phyloP scores from a whole-genome alignment of 2,888 invertebrate species.

The Drosophila mercatorum region DNA sequence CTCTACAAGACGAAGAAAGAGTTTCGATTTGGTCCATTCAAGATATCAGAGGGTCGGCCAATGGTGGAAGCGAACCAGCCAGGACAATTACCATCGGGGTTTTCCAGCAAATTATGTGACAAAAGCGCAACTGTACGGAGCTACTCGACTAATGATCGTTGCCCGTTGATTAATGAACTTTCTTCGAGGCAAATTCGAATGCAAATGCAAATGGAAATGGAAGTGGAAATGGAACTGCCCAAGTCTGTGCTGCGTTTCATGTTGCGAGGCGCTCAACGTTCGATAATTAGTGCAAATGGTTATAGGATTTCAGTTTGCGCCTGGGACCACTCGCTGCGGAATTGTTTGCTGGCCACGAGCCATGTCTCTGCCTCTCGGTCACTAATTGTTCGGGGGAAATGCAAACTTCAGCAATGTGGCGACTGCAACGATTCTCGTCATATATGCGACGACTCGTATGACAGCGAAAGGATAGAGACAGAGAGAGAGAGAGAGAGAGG shows the following conservation, averaged over 20 bases:
- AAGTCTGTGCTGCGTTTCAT: slow-evolving; percentile 52
- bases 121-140: slow-evolving; percentile 44
- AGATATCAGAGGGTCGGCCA: slow-evolving; percentile 9
- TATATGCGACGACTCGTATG: slow-evolving; percentile 1
- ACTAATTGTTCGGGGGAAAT: slow-evolving; percentile 57
- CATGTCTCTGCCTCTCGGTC: slow-evolving; percentile 24
- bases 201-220: slow-evolving; percentile 49
- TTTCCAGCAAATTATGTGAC: slow-evolving; percentile 36
- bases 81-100: slow-evolving; percentile 56
- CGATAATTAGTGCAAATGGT: slow-evolving; percentile 60
- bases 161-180: slow-evolving; percentile 69
- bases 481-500: slow-evolving; percentile 1
- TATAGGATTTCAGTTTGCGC: slow-evolving; percentile 5
- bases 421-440: slow-evolving; percentile 25
- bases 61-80: slow-evolving; percentile 23
- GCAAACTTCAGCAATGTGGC: slow-evolving; percentile 4
- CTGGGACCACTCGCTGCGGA: slow-evolving; percentile 68
- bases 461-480: background rate
- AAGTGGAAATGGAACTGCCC: slow-evolving; percentile 49
- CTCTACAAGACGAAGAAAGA: slow-evolving; percentile 37
- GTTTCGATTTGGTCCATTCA: slow-evolving; percentile 42
- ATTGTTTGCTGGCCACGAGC: slow-evolving; percentile 55
- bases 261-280: slow-evolving; percentile 69
- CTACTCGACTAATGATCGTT: slow-evolving; percentile 67
- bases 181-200: background rate